Conservation (phyloP, 2,888 invertebrate genomes). For the Laspeyria flexula region DNA sequence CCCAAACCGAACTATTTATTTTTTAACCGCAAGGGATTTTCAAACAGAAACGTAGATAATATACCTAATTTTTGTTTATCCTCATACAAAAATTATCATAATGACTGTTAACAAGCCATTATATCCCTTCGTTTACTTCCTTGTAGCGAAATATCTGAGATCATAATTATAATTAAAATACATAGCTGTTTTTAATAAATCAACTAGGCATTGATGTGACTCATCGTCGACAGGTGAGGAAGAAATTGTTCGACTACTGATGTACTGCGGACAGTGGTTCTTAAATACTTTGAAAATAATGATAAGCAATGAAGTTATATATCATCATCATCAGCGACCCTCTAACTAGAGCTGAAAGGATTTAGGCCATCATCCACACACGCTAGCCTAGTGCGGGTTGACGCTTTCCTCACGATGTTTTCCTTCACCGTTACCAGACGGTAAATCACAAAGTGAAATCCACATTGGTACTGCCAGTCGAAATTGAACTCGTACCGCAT, state of each 20-base stretch:
- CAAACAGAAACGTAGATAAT: not conserved
- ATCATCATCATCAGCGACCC: no score
- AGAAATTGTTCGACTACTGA: constrained; percentile 16
- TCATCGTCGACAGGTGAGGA: constrained; percentile 18
- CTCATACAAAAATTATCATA: not conserved
- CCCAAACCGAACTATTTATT: no score
- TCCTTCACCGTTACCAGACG: no score
- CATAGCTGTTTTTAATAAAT: constrained; percentile 26
- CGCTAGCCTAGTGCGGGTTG: no score
- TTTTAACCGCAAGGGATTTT: no score
- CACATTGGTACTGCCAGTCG: no score
- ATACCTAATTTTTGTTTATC: not conserved
- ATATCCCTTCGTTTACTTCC: constrained; percentile 24
- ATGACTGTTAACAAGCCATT: constrained; percentile 5
- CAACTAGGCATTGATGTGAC: constrained; percentile 21
- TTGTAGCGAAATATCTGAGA: constrained; percentile 21
- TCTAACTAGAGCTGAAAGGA: no score
- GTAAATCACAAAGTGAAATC: no score
- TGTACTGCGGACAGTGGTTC: constrained; percentile 25
- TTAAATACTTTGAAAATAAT: constrained; percentile 11
- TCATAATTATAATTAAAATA: constrained; percentile 39
- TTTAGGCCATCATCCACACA: no score
- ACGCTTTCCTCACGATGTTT: no score
- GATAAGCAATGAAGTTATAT: no score
- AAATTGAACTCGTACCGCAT: no score